Base-by-base conservation (phyloP, 2,797 vertebrate genomes). In the Hyperoplus immaculatus region DNA sequence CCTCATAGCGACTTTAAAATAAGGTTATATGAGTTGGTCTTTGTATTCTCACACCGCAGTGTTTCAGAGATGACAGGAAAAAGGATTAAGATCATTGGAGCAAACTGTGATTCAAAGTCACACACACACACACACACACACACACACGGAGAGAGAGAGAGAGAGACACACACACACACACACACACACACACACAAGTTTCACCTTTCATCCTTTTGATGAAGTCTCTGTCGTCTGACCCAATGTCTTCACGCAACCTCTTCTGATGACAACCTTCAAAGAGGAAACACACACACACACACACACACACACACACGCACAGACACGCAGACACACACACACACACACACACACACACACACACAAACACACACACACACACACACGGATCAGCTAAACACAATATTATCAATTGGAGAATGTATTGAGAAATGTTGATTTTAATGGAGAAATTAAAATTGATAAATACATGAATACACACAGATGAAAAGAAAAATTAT, bases 191-290 rank as follows among this genome's bases (percentile, higher is more conserved):
- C 29, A 29, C 29, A 29, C 29, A 29, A 92, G 81, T 97, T 29
- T 29, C 97, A 91, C 97, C 96, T 92, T 97, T 98, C 95, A 98
- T 97, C 89, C 97, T 97, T 90, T 99, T 98, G 93, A 96, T 97
- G 83, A 97, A 96, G 87, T 98, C 97, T 94, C 97, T 97, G 92
- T 98, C 96, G 1, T 98, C 97, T 58, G 95, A 94, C 0, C 96
- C 89, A 39, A 92, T 90, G 14, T 98, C 97, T 81, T 98, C 97
- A 82, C 97, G 96, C 0, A 95, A 96, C 86, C 98, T 96, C 93
- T 99, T 99, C 62, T 96, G 89, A 90, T 96, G 89, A 90, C 96
- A 95, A 81, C 93, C 94, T 94, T 87, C 69, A 29, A 65, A 57
- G 67, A 13, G 2, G 16, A 67, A 58, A 77, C 58, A 69, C 54